Base-by-base conservation (phyloP, 2,797 vertebrate genomes). In the Phataginus tetradactyla region DNA sequence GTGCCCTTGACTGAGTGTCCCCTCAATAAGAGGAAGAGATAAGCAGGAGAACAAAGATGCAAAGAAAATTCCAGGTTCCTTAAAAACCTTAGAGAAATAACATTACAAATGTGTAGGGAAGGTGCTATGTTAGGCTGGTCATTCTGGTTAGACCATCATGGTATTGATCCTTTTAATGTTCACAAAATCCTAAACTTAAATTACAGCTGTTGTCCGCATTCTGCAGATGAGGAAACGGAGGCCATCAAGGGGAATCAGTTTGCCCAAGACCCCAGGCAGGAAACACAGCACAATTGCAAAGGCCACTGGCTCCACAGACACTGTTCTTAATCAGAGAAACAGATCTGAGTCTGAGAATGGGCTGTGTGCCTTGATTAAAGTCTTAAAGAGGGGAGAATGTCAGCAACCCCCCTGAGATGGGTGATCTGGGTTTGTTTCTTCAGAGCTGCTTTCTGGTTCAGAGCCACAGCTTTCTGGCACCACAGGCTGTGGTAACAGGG, bases 61-160 rank as follows among this genome's bases (percentile, higher is more conserved):
- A 27, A 63, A 42, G 53, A 64, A 51, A 81, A 69, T 10, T 34
- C 53, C 32, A 51, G 27, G 3, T 79, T 83, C 57, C 32, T 20
- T 10, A 29, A 13, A 71, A 77, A 25, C 20, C 49, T 23, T 7
- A 4, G 72, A 51, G n/a, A 11, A 83, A n/a, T 4, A 8, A 6
- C 17, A 20, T 20, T 29, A 1, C 2, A 15, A 23, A 9, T 3
- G 1, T 2, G 9, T 1, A n/a, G 63, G 25, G 7, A 3, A 3
- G 45, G 7, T 7, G 2, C 11, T 1, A 1, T 0, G 29, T 13
- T 45, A 45, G 45, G 34, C 18, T 0, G 5, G 18, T 34, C 32
- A 37, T 49, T 49, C 57, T 7, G 10, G 13, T 7, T 15, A 79
- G 27, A 34, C 4, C 23, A 2, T 34, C 23, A 0, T 0, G 2